phyloP scores from a whole-genome alignment of 1,140 invertebrate genomes.

The Lineus longissimus region DNA sequence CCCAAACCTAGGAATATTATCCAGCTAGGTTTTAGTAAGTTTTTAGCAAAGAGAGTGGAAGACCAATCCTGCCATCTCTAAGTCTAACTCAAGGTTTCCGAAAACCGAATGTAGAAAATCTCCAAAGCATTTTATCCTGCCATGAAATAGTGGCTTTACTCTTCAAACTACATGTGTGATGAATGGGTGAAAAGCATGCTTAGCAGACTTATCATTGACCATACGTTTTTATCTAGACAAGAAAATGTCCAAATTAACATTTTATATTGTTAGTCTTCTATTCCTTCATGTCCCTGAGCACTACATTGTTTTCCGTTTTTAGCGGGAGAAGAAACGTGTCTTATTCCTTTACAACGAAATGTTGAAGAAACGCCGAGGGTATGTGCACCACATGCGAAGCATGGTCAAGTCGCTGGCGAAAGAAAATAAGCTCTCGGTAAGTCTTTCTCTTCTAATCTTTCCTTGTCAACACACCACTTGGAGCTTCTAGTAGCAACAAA shows the following conservation, averaged over 20 bases:
- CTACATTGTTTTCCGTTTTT: too few species aligned
- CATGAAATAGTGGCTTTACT: too few species aligned
- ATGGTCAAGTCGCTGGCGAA: slow-evolving; percentile 23
- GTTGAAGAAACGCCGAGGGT: slow-evolving; percentile 37
- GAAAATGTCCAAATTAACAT: too few species aligned
- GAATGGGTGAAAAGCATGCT: too few species aligned
- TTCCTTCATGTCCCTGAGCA: too few species aligned
- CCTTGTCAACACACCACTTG: background rate
- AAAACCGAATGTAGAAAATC: too few species aligned
- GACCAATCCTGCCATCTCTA: background rate
- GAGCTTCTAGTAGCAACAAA: background rate
- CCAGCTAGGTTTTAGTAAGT: background rate
- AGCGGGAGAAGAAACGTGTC: slow-evolving; percentile 39
- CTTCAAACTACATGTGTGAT: too few species aligned
- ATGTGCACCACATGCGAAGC: slow-evolving; percentile 25
- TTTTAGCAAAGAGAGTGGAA: background rate
- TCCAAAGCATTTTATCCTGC: too few species aligned
- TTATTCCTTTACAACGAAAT: slow-evolving; percentile 44
- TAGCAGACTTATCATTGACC: too few species aligned
- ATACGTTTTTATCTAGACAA: too few species aligned
- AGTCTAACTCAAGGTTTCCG: too few species aligned
- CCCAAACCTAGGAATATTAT: background rate
- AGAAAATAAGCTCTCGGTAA: slow-evolving; percentile 21
- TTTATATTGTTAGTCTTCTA: too few species aligned
- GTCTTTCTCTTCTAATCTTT: background rate